Conservation (phyloP, 30 jellyfish, hydroid and myxozoan species). For the Aurelia coerulea region DNA sequence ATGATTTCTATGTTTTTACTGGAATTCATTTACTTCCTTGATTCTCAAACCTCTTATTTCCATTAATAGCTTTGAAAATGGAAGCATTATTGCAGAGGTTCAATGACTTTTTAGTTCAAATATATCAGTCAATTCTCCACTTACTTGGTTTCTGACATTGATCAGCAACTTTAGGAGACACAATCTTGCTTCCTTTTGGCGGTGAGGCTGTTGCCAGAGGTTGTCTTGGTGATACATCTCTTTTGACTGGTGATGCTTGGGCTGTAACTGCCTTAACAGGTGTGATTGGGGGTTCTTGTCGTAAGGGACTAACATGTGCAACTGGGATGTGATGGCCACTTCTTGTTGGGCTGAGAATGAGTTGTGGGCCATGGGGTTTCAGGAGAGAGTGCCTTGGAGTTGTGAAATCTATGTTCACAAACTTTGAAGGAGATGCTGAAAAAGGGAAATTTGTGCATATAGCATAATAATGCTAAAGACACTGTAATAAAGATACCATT, state of each 20-base stretch:
- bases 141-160: not conserved
- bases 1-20: too few species aligned
- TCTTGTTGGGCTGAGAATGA: constrained; percentile 59
- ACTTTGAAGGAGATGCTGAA: constrained; percentile 68
- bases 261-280: not conserved
- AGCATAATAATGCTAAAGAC: too few species aligned
- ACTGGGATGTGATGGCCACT: constrained; percentile 75
- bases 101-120: too few species aligned
- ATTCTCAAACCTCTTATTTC: too few species aligned
- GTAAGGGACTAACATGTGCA: constrained; percentile 72
- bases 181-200: not conserved
- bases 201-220: not conserved
- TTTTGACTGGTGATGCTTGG: constrained; percentile 5
- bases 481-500: too few species aligned
- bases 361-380: constrained; percentile 69
- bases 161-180: too few species aligned
- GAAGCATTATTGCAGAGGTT: too few species aligned
- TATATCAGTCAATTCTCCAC: not conserved
- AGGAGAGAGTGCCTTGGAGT: constrained; percentile 69
- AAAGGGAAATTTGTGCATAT: not conserved
- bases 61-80: too few species aligned
- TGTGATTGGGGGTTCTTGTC: constrained; percentile 35
- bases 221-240: not conserved
- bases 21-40: too few species aligned
- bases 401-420: constrained; percentile 34